These are phyloP conservation scores for Cynaeus angustus DNA, from an alignment of 2,888 invertebrate genomes.

Conservation along the genomic window DNA sequence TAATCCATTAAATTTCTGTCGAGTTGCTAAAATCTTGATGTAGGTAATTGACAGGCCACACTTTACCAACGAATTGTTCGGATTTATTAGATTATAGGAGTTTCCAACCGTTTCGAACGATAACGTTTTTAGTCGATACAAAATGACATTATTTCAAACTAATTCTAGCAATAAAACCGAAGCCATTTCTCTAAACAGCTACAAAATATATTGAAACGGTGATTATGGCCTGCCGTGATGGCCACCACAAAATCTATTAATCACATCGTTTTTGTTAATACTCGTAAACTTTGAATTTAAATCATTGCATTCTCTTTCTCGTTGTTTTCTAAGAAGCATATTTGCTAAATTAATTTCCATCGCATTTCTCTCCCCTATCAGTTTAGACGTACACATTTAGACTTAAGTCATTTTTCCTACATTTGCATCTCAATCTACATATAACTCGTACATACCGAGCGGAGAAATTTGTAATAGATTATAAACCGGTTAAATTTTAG, in stretches of 20 bases:
- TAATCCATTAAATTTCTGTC: conserved; percentile 16
- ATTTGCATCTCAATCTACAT: conserved; percentile 2
- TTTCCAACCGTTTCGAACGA: conserved; percentile 4
- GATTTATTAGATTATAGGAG: conserved; percentile 14
- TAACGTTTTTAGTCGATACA: conserved; percentile 11
- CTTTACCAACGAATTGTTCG: conserved; percentile 8
- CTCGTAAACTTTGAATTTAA: neutral
- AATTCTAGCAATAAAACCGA: conserved; percentile 3
- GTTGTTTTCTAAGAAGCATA: neutral
- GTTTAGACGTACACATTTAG: neutral
- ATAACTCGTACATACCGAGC: neutral
- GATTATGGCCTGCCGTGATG: conserved; percentile 12
- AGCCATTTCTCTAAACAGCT: neutral
- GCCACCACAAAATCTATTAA: conserved; percentile 1
- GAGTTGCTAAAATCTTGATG: conserved; percentile 15
- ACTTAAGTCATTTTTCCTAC: neutral
- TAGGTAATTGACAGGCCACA: conserved; percentile 8
- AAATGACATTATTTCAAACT: conserved; percentile 16
- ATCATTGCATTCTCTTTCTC: neutral
- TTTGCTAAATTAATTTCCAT: neutral
- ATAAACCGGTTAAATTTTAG: too few relatives aligned
- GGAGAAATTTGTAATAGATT: too few relatives aligned
- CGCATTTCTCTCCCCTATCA: neutral
- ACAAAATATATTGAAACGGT: conserved; percentile 8
- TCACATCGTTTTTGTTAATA: conserved; percentile 11